phyloP scores from a whole-genome alignment of 2,113 vertebrate species.

The Anarrhichthys ocellatus region DNA sequence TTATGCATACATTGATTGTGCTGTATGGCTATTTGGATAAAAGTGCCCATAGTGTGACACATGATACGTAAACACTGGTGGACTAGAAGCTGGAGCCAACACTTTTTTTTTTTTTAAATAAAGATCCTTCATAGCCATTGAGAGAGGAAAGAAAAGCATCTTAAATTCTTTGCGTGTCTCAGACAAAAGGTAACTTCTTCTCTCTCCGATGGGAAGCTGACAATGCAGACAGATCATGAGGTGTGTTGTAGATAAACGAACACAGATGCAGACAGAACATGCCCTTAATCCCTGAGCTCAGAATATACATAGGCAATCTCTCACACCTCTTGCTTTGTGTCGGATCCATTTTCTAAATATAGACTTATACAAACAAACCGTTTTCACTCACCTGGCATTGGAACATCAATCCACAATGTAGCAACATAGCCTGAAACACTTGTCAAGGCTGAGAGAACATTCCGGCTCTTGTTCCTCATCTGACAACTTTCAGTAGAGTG shows the following conservation, averaged over 20 bases:
- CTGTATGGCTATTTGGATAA: slow-evolving; percentile 8
- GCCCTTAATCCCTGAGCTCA: slow-evolving; percentile 31
- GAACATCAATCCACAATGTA: slow-evolving; percentile 8
- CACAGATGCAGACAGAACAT: slow-evolving; percentile 31
- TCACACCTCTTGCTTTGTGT: slow-evolving; percentile 27
- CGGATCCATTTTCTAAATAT: slow-evolving; percentile 21
- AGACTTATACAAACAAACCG: background rate
- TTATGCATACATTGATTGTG: background rate
- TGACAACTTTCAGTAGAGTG: background rate
- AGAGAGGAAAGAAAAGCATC: background rate
- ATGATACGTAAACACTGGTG: background rate
- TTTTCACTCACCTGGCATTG: slow-evolving; percentile 19
- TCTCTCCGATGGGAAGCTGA: background rate
- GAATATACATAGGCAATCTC: slow-evolving; percentile 18
- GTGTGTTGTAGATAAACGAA: slow-evolving; percentile 27
- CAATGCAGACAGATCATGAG: slow-evolving; percentile 26
- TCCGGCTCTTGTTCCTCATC: slow-evolving; percentile 7
- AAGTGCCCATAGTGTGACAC: background rate
- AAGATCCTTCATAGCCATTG: background rate
- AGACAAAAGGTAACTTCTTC: background rate
- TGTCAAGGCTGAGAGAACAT: slow-evolving; percentile 4
- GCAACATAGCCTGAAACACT: slow-evolving; percentile 1
- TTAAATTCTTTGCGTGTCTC: background rate
- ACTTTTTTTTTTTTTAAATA: background rate
- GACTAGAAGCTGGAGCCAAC: no score